Base-by-base conservation (phyloP, 2,797 vertebrate species). In the Cynodonichthys magdalenae region DNA sequence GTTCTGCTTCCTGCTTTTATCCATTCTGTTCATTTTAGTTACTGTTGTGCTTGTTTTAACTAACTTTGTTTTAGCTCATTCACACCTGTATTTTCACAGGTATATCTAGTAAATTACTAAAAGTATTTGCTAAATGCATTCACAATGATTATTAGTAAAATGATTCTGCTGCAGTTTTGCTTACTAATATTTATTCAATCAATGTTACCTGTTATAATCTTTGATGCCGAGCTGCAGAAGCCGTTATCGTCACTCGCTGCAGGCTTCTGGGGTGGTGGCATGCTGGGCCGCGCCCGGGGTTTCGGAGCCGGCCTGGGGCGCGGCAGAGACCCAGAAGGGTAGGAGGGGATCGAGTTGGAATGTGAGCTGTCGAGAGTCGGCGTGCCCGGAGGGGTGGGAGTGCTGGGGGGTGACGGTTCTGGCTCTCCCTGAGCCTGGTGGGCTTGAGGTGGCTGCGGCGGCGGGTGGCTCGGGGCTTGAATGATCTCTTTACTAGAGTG, bases 211-310 rank as follows among this genome's bases (percentile, higher is more conserved):
- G 96, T 98, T 54, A 97, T 94, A 2, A 98, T 89, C 74, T 89
- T 97, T 77, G 96, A 98, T 5, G 94, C 89, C 0, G 96, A 96
- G 28, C 77, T 78, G 0, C 85, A 71, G 24, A 91, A 29, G 4
- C 51, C 90, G 0, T 92, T 81, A 24, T 83, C 63, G 0, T 97
- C 95, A 5, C 53, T 88, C 0, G 79, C 45, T 1, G 91, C 87
- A 0, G 97, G 97, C 31, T 98, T 94, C 0, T 95, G 95, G 0
- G 97, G 98, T 0, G 98, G 97, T 0, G 96, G 96, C 74, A 98
- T 69, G 9, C 59, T 95, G 49, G 97, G 97, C 15, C 97, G 90
- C 65, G 95, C 93, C 0, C 96, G 85, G 0, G 96, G 95, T 53
- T 92, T 96, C 2, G 97, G 97, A 5, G 95, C 94, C 0, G 97